phyloP scores from a whole-genome alignment of 2,797 vertebrate genomes.

The Aselliscus stoliczkanus region DNA sequence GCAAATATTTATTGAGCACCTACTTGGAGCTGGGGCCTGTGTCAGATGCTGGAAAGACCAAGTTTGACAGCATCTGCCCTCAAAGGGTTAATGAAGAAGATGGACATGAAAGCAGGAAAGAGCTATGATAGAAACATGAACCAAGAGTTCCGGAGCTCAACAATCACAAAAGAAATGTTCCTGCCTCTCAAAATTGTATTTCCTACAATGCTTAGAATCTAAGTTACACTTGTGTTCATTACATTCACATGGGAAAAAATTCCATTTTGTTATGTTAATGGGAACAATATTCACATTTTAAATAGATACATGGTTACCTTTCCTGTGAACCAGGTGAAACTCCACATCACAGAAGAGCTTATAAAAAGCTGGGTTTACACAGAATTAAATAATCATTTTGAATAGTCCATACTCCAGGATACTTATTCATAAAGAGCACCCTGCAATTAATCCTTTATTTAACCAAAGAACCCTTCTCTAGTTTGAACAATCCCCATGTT shows the following conservation, averaged over 20 bases:
- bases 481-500: background rate
- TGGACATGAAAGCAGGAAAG: background rate
- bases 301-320: background rate
- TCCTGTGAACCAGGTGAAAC: background rate
- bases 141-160: background rate
- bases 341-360: background rate
- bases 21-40: background rate
- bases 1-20: constrained; percentile 4
- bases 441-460: constrained; percentile 35
- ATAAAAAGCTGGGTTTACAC: background rate
- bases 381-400: constrained; percentile 17
- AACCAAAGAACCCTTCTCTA: constrained; percentile 6
- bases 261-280: background rate
- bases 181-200: background rate
- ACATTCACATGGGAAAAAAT: background rate
- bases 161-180: background rate
- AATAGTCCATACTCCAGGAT: background rate
- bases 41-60: background rate
- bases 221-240: constrained; percentile 24
- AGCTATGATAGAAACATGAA: background rate
- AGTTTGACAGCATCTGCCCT: background rate
- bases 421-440: background rate
- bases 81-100: background rate
- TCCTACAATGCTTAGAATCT: background rate
- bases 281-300: constrained; percentile 5